Evolutionary conservation across 2,888 invertebrate species (phyloP).

Genomic region (Nephrotoma guestfalica): DNA sequence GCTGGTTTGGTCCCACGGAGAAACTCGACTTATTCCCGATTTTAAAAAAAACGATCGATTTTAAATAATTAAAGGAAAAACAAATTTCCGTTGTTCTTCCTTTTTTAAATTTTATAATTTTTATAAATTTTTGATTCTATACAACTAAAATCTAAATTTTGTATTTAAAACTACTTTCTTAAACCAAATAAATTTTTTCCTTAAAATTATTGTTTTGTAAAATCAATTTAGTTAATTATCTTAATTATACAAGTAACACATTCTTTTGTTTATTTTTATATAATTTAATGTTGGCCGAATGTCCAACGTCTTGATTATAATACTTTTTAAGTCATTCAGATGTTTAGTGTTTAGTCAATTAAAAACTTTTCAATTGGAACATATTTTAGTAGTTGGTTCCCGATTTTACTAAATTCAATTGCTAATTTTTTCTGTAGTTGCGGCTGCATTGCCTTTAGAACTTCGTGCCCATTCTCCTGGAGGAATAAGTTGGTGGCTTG

Average conservation of each 20-base stretch:
- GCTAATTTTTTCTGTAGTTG: conserved; percentile 50
- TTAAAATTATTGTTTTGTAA: background rate
- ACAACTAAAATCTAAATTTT: background rate
- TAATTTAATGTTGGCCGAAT: background rate
- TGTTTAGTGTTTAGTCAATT: conserved; percentile 17
- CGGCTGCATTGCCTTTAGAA: conserved; percentile 51
- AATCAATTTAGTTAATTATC: background rate
- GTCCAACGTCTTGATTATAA: background rate
- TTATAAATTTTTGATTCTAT: background rate
- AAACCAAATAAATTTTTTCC: background rate
- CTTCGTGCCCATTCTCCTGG: conserved; percentile 51
- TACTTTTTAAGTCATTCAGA: background rate
- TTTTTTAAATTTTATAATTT: background rate
- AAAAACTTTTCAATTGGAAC: conserved; percentile 47
- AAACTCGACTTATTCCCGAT: too few relatives aligned
- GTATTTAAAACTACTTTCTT: background rate
- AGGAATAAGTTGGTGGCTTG: conserved; percentile 58
- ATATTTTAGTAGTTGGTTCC: conserved; percentile 48
- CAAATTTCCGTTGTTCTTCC: background rate
- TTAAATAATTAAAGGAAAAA: background rate
- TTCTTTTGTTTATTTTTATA: background rate
- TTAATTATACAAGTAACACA: background rate
- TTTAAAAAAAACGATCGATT: background rate
- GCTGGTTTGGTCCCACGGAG: too few relatives aligned
- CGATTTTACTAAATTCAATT: conserved; percentile 43